phyloP scores from a whole-genome alignment of 2,113 vertebrate species.

The Raja brachyura region DNA sequence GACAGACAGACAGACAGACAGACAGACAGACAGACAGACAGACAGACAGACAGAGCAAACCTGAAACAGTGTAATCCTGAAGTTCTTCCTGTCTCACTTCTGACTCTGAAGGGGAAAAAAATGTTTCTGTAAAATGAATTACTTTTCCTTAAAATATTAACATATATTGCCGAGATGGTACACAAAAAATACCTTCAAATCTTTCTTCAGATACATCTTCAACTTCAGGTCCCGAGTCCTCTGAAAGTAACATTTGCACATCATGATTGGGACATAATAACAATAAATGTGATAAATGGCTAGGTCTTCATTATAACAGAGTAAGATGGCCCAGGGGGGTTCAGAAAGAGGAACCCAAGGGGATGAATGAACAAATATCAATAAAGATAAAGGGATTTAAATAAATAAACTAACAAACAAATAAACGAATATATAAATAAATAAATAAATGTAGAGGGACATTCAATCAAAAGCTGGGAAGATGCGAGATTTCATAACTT shows the following conservation, averaged over 20 bases:
- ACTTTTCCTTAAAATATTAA: background rate
- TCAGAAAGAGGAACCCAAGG: background rate
- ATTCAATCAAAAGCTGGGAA: background rate
- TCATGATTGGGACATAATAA: background rate
- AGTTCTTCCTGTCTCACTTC: background rate
- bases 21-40: no score
- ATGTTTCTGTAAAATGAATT: background rate
- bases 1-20: no score
- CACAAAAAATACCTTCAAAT: background rate
- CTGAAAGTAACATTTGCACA: constrained; percentile 6
- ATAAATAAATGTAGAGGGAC: background rate
- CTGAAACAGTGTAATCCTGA: background rate
- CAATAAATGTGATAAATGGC: background rate
- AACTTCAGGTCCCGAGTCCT: constrained; percentile 8
- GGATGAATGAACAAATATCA: background rate
- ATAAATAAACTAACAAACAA: no score
- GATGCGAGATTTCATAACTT: background rate
- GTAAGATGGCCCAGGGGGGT: background rate
- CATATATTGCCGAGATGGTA: background rate
- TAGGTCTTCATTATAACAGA: background rate
- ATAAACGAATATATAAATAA: no score
- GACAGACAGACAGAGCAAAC: background rate
- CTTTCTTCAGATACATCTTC: background rate
- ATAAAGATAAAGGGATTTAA: no score
- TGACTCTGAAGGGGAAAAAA: background rate